Percentiles rank a stretch among this genome's conserved stretches.
These are phyloP conservation scores for Ennomos fuscantarius DNA, from an alignment of 2,888 invertebrate genomes.

Conservation along the genomic window DNA sequence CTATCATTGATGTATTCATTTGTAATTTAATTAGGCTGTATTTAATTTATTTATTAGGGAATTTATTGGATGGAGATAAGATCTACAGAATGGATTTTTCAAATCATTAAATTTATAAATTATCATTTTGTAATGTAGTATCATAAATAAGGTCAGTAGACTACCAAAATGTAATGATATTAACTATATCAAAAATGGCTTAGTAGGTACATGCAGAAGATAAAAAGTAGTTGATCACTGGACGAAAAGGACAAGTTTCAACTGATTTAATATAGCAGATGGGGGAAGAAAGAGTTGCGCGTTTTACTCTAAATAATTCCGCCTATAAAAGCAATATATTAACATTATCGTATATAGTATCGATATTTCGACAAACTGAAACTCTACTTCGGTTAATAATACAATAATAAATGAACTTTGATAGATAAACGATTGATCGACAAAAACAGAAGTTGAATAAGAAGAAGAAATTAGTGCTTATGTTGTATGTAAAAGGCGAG, in stretches of 20 bases:
- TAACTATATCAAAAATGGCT: constrained; percentile 11
- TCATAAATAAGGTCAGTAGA: constrained; percentile 28
- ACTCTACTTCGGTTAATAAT: too few relatives aligned
- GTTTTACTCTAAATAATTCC: constrained; percentile 27
- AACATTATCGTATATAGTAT: background rate
- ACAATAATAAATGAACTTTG: too few relatives aligned
- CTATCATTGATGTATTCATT: constrained; percentile 43
- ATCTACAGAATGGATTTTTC: constrained; percentile 33
- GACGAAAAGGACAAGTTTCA: constrained; percentile 11
- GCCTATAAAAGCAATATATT: constrained; percentile 35
- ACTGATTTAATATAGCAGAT: constrained; percentile 30
- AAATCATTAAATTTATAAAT: background rate
- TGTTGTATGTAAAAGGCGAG: too few relatives aligned
- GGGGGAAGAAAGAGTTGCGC: constrained; percentile 29
- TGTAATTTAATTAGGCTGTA: constrained; percentile 49
- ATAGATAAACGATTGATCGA: background rate
- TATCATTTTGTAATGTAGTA: constrained; percentile 12
- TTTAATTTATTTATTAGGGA: constrained; percentile 82
- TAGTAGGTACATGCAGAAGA: background rate
- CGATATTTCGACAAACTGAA: too few relatives aligned
- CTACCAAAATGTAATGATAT: constrained; percentile 3
- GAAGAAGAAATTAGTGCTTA: too few relatives aligned
- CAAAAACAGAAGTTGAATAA: background rate
- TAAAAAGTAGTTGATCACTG: background rate
- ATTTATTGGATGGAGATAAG: constrained; percentile 63